A percentile compares a stretch with the other conserved stretches of the same genome.
Conservation (phyloP, 2,888 invertebrate genomes). For the Chloroclysta siterata region DNA sequence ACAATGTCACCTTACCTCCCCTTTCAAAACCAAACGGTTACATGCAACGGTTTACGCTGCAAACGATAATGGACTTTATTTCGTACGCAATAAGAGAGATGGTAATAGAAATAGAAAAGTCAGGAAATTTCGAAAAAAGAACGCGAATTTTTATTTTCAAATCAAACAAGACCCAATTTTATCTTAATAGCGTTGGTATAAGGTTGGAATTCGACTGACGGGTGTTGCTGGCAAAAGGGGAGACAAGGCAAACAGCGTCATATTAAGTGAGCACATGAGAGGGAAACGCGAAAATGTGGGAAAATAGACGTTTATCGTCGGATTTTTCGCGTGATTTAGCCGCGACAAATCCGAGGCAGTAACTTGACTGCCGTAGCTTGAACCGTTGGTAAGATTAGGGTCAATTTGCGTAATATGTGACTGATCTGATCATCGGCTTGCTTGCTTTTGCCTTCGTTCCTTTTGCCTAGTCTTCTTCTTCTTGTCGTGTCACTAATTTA, state of each 20-base stretch:
- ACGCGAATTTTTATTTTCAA: conserved; percentile 64
- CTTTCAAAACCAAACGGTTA: conserved; percentile 49
- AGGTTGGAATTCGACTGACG: conserved; percentile 44
- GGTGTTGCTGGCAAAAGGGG: conserved; percentile 60
- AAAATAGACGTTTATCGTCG: conserved; percentile 84
- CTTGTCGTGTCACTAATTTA: no score
- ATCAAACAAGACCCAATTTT: conserved; percentile 25
- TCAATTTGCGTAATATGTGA: conserved; percentile 15
- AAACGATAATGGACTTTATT: conserved; percentile 47
- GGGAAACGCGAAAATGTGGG: conserved; percentile 83
- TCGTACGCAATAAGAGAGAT: accelerated
- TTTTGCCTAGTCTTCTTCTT: no score
- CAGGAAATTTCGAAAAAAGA: conserved; percentile 60
- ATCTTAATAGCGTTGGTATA: accelerated
- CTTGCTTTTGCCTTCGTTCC: no score
- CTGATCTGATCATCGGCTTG: background rate
- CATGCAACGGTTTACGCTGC: conserved; percentile 32
- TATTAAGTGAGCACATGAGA: conserved; percentile 85
- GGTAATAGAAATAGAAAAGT: conserved; percentile 4
- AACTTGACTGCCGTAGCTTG: conserved; percentile 59
- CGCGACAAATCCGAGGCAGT: conserved; percentile 80
- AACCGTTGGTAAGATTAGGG: conserved; percentile 42
- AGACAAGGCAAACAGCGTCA: conserved; percentile 81
- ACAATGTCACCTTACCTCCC: conserved; percentile 79
- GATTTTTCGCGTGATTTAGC: conserved; percentile 83